These are phyloP conservation scores for Mormyrus lacerda DNA, from an alignment of 2,113 vertebrate genomes.

Conservation along the genomic window DNA sequence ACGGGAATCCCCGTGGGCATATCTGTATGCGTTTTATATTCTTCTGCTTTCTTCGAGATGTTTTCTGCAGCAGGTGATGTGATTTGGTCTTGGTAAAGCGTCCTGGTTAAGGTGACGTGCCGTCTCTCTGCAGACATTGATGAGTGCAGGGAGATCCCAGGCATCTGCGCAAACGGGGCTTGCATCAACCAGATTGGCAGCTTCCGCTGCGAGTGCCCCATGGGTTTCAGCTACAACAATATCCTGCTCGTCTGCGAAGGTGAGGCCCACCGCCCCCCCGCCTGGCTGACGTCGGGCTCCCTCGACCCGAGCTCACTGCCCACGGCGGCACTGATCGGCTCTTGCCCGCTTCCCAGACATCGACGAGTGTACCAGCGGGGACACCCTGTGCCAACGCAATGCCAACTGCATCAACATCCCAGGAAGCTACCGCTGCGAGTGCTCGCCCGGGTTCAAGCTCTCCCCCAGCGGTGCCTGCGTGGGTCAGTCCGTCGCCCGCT, in stretches of 20 bases:
- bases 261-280: constrained; percentile 37
- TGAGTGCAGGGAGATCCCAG: constrained; percentile 82
- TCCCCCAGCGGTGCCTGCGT: constrained; percentile 79
- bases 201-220: constrained; percentile 86
- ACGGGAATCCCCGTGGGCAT: background rate
- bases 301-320: constrained; percentile 32
- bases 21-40: background rate
- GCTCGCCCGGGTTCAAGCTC: constrained; percentile 76
- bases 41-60: background rate
- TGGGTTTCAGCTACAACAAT: constrained; percentile 87
- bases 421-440: constrained; percentile 83
- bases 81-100: background rate
- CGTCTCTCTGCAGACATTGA: constrained; percentile 72
- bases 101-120: background rate
- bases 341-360: constrained; percentile 61
- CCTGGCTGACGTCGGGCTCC: constrained; percentile 21
- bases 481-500: constrained; percentile 62
- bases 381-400: constrained; percentile 80
- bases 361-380: constrained; percentile 78
- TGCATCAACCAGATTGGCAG: constrained; percentile 92
- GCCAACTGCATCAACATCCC: constrained; percentile 86
- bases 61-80: background rate
- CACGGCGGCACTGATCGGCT: constrained; percentile 38
- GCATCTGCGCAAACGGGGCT: constrained; percentile 76
- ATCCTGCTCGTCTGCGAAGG: constrained; percentile 86